Conservation (phyloP, 2,113 vertebrate genomes). For the Platysteira castanea region DNA sequence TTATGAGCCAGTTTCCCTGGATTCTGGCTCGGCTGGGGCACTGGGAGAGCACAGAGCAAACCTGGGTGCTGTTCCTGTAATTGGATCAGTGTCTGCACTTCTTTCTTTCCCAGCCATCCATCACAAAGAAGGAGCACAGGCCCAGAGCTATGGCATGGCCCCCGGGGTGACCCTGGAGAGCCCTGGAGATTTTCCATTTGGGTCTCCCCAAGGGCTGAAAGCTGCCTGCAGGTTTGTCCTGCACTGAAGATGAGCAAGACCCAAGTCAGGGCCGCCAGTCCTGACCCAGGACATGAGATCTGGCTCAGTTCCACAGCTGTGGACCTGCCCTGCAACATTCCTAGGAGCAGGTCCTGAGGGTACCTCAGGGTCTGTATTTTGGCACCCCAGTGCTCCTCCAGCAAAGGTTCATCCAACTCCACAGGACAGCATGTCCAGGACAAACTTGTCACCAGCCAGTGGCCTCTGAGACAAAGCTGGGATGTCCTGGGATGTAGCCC, state of each 20-base stretch:
- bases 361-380: background rate
- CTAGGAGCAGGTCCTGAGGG: background rate
- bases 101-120: background rate
- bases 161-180: rapidly evolving
- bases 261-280: background rate
- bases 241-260: background rate
- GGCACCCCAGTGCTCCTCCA: background rate
- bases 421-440: background rate
- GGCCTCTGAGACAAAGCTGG: background rate
- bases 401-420: background rate
- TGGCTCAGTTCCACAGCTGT: background rate
- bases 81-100: background rate
- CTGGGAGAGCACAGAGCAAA: background rate
- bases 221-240: background rate
- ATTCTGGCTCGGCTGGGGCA: background rate
- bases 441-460: background rate
- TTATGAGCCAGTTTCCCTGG: background rate
- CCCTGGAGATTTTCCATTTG: background rate
- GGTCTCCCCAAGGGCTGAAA: background rate
- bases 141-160: background rate
- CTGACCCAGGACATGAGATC: background rate
- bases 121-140: background rate
- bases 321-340: background rate
- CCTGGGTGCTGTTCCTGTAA: rapidly evolving
- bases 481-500: background rate